Evolutionary conservation across 2,113 vertebrate species (phyloP).

Genomic region (Mirza zaza): DNA sequence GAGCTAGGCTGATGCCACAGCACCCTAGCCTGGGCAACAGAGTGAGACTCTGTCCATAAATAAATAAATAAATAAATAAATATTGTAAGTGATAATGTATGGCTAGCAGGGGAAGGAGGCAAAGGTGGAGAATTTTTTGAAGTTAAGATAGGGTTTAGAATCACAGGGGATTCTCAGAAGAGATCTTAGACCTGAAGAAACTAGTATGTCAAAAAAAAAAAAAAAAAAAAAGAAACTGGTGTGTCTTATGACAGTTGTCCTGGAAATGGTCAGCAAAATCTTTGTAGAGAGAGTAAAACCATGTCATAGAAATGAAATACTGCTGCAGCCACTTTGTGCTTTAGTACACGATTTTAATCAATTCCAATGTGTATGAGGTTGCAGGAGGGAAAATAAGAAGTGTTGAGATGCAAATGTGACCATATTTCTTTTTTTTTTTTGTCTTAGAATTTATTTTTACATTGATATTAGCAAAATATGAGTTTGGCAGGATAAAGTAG

Average conservation of each 20-base stretch:
- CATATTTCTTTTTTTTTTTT: not conserved
- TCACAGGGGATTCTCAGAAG: not conserved
- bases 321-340: not conserved
- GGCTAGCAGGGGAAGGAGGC: not conserved
- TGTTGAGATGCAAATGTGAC: not conserved
- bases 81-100: not conserved
- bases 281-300: not conserved
- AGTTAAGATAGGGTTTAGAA: not conserved
- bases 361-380: fast-evolving
- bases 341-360: not conserved
- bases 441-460: not conserved
- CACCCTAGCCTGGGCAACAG: too few species aligned
- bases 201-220: too few species aligned
- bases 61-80: not conserved
- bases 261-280: not conserved
- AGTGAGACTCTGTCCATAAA: too few species aligned
- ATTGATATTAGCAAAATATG: not conserved
- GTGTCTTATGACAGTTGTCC: not conserved
- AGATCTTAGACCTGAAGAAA: not conserved
- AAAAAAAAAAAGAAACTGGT: not conserved
- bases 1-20: too few species aligned
- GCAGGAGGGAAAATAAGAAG: not conserved
- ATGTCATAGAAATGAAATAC: not conserved
- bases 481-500: not conserved
- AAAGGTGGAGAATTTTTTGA: not conserved